Conservation (phyloP, 2,797 vertebrate genomes). For the Natrix natrix region DNA sequence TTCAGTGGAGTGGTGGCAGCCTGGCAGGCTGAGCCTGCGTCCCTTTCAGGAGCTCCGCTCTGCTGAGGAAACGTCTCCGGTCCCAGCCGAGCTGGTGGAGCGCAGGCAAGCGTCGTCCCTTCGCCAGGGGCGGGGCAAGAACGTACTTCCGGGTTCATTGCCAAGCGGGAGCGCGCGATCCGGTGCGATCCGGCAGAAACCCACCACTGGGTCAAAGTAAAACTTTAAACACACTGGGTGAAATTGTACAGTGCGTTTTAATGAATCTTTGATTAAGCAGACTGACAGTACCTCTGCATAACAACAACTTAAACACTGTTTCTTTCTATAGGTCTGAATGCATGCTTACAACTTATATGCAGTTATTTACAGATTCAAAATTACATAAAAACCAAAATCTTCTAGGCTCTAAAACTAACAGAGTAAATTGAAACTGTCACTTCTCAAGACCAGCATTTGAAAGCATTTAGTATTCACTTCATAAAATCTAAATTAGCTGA, state of each 20-base stretch:
- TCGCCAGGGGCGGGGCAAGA: no score
- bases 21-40: no score
- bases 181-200: no score
- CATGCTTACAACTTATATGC: not conserved
- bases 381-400: not conserved
- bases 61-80: no score
- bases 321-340: not conserved
- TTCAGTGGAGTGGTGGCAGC: no score
- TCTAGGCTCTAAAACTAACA: not conserved
- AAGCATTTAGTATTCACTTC: constrained; percentile 23
- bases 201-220: not conserved
- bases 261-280: not conserved
- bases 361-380: not conserved
- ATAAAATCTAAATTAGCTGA: constrained; percentile 10
- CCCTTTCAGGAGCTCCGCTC: no score
- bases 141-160: no score
- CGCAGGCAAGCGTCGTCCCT: no score
- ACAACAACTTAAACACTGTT: not conserved
- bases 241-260: not conserved
- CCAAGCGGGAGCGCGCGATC: no score
- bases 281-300: not conserved
- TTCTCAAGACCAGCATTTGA: constrained; percentile 6
- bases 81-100: no score
- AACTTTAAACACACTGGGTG: not conserved
- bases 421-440: not conserved